Base-by-base conservation (phyloP, 1,140 invertebrate genomes). In the Pseudomyrmex cubaensis region DNA sequence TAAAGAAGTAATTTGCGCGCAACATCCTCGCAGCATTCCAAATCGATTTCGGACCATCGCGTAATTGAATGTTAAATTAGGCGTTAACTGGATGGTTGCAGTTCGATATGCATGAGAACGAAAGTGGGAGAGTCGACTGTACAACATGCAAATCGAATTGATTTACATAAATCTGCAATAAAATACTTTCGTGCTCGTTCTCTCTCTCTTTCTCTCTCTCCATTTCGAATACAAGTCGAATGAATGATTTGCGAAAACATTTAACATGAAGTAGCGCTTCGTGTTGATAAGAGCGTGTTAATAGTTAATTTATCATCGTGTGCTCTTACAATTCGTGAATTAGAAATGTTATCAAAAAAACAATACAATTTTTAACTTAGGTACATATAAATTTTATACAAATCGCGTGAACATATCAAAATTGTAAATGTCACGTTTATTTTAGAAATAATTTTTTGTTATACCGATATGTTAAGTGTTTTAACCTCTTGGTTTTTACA, bases 31-130 rank as follows among this genome's bases (percentile, higher is more conserved):
- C 25, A 10, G 13, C 62, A 15, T 15, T 44, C 74, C 48, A 20
- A 77, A 66, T 77, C 50, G 48, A 77, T 54, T 66, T 8, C 12
- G 48, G 25, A 44, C 35, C 50, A 54, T 77, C 74, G 61, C 25
- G 61, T 64, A 66, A 77, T 77, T 66, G 74, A 54, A 77, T 77
- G 74, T 77, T 77, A 77, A 77, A 66, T 66, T 77, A 77, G n/a
- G n/a, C 17, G 61, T 50, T 66, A 77, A 77, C 61, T 66, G 50
- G 25, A 77, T 66, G 74, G 50, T 66, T 20, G 35, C 74, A 54
- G 12, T 56, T 2, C n/a, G n/a, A 44, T 48, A 13, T 66, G 44
- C 8, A 20, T 7, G 17, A 5, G 35, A 46, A 46, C 7, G 5
- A 59, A 12, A 59, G 54, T 15, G 56, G 46, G n/a, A 17, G 20